These are phyloP conservation scores for Eristalinus sepulchralis DNA, from an alignment of 2,888 invertebrate species.

Conservation along the genomic window DNA sequence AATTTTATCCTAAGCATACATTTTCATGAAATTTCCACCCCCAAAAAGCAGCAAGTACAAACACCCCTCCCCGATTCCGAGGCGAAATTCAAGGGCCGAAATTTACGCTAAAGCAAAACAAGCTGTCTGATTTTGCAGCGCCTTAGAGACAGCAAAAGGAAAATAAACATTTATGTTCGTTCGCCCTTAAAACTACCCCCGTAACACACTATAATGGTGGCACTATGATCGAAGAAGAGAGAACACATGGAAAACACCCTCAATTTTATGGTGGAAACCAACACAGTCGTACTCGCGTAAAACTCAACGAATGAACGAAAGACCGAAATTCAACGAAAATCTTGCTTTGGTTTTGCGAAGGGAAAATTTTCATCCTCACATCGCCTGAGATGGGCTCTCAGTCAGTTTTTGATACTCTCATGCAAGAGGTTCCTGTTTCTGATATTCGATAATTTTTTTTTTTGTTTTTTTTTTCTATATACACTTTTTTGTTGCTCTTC, in stretches of 20 bases:
- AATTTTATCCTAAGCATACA: slow-evolving; percentile 31
- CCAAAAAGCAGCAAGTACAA: not conserved
- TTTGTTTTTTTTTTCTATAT: slow-evolving; percentile 69
- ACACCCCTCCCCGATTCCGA: not conserved
- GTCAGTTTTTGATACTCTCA: slow-evolving; percentile 81
- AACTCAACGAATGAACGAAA: slow-evolving; percentile 52
- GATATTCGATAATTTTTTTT: slow-evolving; percentile 34
- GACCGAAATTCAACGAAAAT: slow-evolving; percentile 22
- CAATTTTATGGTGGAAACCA: slow-evolving; percentile 9
- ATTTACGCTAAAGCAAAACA: not conserved
- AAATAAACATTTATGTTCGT: not conserved
- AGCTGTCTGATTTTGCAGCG: slow-evolving; percentile 14
- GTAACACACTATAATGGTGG: not conserved
- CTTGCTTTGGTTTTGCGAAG: slow-evolving; percentile 24
- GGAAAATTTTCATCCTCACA: slow-evolving; percentile 50
- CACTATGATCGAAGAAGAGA: slow-evolving; percentile 9
- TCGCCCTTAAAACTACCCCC: slow-evolving; percentile 12
- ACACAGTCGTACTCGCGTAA: slow-evolving; percentile 5
- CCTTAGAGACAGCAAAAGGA: slow-evolving; percentile 5
- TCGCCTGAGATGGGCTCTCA: slow-evolving; percentile 74
- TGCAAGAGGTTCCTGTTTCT: slow-evolving; percentile 74
- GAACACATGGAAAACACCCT: slow-evolving; percentile 25
- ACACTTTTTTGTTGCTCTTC: not conserved
- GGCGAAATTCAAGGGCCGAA: not conserved
- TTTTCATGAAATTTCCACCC: slow-evolving; percentile 29